Base-by-base conservation (phyloP, 2,888 invertebrate genomes). In the Nomada lathburiana region DNA sequence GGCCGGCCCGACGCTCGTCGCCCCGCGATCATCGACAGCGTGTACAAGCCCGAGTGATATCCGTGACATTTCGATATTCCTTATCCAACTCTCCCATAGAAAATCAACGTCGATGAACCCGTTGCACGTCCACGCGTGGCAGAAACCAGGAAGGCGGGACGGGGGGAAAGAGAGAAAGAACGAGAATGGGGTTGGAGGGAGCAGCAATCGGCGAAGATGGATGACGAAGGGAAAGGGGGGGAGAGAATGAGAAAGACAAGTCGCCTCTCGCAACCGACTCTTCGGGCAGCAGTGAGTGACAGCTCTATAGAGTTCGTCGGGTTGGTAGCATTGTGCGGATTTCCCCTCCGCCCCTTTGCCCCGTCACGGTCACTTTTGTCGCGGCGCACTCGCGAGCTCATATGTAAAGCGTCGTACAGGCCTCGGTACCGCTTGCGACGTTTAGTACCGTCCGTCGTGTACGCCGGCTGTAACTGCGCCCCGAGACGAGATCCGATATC, bases 291-390 rank as follows among this genome's bases (percentile, higher is more conserved):
- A 82, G 86, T 93, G 93, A 93, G 88, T 91, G 93, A 93, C 93
- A 91, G 92, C 92, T 93, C 93, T 93, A 93, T 93, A 92, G 92
- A 90, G 90, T 89, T 90, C 89, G 88, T 90, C 90, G 92, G 91
- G 89, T 91, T 90, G 91, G 92, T 92, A 92, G 92, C 92, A 91
- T 93, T 92, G 92, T 92, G 86, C 83, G 84, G 84, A 89, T 83
- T 87, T 89, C 86, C 86, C 88, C 82, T 68, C 63, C 60, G 72
- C 67, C 67, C 16, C 42, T 20, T 59, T 44, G 23, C 76, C 29
- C 74, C 76, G 23, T 50, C 72, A 67, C 78, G 84, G 77, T 81
- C 86, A 84, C 86, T 87, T 88, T 83, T 81, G 71, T 78, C 81
- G 71, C 80, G 55, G 76, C 77, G 67, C 68, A 80, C 83, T 86